Percentiles rank a stretch among this genome's conserved stretches.
Conservation (phyloP, 2,797 vertebrate species). For the Discoglossus pictus region DNA sequence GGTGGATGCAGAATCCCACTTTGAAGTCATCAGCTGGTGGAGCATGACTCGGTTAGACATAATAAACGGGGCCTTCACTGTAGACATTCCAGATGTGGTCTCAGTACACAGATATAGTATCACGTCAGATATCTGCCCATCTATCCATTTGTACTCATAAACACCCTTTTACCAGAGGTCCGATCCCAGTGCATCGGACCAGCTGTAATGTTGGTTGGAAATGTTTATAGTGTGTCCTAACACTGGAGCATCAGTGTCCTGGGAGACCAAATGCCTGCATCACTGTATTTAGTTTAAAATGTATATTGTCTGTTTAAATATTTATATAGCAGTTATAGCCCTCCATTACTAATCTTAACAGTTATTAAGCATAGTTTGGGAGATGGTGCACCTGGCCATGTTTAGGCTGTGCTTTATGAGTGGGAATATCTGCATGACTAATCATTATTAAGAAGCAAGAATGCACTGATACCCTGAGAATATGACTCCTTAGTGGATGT, state of each 20-base stretch:
- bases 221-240: slow-evolving; percentile 72
- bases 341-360: slow-evolving; percentile 63
- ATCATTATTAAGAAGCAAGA: no score
- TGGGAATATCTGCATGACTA: no score
- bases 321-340: slow-evolving; percentile 67
- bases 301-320: slow-evolving; percentile 69
- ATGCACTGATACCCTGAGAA: no score
- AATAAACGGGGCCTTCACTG: slow-evolving; percentile 5
- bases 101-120: slow-evolving; percentile 4
- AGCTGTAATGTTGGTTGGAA: slow-evolving; percentile 37
- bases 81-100: slow-evolving; percentile 24
- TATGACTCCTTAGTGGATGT: background rate
- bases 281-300: slow-evolving; percentile 59
- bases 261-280: slow-evolving; percentile 56
- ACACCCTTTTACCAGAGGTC: background rate
- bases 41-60: slow-evolving; percentile 23
- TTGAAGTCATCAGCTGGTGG: background rate
- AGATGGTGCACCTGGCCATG: slow-evolving; percentile 62
- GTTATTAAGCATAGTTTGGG: slow-evolving; percentile 57
- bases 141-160: slow-evolving; percentile 20
- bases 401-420: slow-evolving; percentile 19
- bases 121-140: slow-evolving; percentile 7
- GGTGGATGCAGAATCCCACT: background rate
- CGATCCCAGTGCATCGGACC: no score
- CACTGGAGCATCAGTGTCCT: slow-evolving; percentile 63